Evolutionary conservation across 2,888 invertebrate genomes (phyloP).

Genomic region (Galeopsomyia nigrocyanea): DNA sequence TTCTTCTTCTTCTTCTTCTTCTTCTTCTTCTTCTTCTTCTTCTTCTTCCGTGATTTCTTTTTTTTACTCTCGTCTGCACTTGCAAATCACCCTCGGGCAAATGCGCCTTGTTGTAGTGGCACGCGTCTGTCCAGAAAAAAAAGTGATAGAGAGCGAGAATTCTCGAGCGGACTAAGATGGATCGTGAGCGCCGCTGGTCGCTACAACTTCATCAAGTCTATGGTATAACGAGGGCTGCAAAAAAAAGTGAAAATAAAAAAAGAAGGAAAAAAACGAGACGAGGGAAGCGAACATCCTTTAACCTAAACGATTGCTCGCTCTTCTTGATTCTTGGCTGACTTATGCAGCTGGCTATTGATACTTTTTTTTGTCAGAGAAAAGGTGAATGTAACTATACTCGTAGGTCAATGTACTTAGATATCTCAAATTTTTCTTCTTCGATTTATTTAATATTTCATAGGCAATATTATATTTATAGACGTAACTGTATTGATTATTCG

Average conservation of each 20-base stretch:
- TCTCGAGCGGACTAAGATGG: slow-evolving; percentile 33
- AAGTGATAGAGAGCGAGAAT: slow-evolving; percentile 27
- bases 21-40: background rate
- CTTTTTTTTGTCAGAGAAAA: too few species aligned
- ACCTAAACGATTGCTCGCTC: slow-evolving; percentile 14
- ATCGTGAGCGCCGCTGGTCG: slow-evolving; percentile 5
- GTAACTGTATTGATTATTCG: too few species aligned
- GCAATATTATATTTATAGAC: too few species aligned
- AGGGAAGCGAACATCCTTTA: slow-evolving; percentile 2
- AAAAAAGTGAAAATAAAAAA: background rate
- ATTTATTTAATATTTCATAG: too few species aligned
- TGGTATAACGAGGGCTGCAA: slow-evolving; percentile 11
- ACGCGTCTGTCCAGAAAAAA: background rate
- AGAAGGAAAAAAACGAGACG: background rate
- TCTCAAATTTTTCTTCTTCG: too few species aligned
- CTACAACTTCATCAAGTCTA: slow-evolving; percentile 29
- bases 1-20: background rate
- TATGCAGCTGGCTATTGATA: too few species aligned
- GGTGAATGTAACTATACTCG: too few species aligned
- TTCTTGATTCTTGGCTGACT: background rate
- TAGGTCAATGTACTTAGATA: too few species aligned
- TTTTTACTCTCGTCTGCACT: slow-evolving; percentile 1
- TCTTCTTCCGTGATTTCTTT: too few species aligned
- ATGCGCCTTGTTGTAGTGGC: background rate
- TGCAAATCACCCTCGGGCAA: slow-evolving; percentile 5